phyloP scores from a whole-genome alignment of 2,888 invertebrate genomes.

The Hypercompe scribonia region DNA sequence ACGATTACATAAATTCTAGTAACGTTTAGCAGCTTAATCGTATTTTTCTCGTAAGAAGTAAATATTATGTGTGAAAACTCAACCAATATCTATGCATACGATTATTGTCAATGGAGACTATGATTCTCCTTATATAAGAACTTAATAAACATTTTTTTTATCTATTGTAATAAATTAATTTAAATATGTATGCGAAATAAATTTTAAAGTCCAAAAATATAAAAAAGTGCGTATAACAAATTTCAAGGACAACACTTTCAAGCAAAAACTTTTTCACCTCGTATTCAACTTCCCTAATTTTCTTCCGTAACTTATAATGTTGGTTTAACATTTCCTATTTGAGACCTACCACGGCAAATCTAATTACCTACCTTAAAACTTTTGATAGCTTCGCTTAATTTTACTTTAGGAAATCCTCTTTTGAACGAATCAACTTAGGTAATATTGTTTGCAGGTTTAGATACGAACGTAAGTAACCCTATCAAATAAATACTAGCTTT shows the following conservation, averaged over 20 bases:
- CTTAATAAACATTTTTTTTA: too few species aligned
- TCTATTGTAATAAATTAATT: too few species aligned
- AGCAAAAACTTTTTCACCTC: conserved; percentile 14
- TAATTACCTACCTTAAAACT: conserved; percentile 58
- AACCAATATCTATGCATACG: too few species aligned
- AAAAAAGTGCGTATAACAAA: background rate
- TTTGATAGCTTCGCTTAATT: conserved; percentile 52
- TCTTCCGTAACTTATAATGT: conserved; percentile 49
- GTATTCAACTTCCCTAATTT: conserved; percentile 47
- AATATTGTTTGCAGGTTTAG: conserved; percentile 43
- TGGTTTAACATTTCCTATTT: conserved; percentile 63
- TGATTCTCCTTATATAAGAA: too few species aligned
- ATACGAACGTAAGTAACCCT: conserved; percentile 8
- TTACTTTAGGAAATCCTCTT: conserved; percentile 50
- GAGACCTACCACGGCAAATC: conserved; percentile 52
- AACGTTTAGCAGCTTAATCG: too few species aligned
- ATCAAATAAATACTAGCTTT: background rate
- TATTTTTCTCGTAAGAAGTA: too few species aligned
- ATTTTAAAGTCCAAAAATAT: background rate
- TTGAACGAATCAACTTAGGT: conserved; percentile 40
- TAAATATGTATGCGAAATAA: background rate
- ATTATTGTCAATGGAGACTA: too few species aligned
- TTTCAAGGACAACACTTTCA: background rate
- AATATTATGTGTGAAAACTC: too few species aligned
- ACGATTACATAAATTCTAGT: too few species aligned